Base-by-base conservation (phyloP, 2,888 invertebrate species). In the Heliconius erato region DNA sequence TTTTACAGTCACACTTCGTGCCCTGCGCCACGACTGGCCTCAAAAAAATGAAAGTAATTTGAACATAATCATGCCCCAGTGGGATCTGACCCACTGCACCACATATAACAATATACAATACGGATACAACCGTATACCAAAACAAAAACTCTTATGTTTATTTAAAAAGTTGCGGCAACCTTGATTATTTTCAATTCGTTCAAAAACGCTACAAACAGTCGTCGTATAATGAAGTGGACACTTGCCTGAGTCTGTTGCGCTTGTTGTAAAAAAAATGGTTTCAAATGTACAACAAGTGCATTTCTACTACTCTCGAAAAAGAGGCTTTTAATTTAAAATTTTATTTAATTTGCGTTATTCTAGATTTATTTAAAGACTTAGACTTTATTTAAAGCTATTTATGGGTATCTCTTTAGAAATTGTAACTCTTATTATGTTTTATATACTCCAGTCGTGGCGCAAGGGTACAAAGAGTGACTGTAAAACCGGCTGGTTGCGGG, bases 171-270 rank as follows among this genome's bases (percentile, higher is more conserved):
- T 35, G 74, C 59, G 74, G 74, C 59, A 76, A 63, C 76, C 76
- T 76, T 76, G 76, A 76, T 76, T 26, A 72, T 35, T 76, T 63
- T n/a, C 63, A 76, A 76, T 76, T 76, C 35, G 76, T 40, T 63
- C 63, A 63, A 63, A 32, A 68, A 78, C 44, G 65, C 32, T 78
- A 67, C 67, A 49, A 44, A 67, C 44, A 78, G 67, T 40, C 78
- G 49, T 78, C 68, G 68, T 68, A 68, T 68, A 78, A 78, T 78
- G 44, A 68, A 78, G 78, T 67, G 44, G 78, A 78, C 65, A 78
- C 78, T 78, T 44, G 23, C 68, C 78, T 35, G 76, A 68, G 28
- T 68, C 78, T 78, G 68, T 49, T 78, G 65, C 67, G 76, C 76
- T 76, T 76, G 59, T 63, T 76, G 63, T 78, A 65, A 49, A 67